Evolutionary conservation across 2,888 invertebrate genomes (phyloP).

Genomic region (Gnatocerus cornutus): DNA sequence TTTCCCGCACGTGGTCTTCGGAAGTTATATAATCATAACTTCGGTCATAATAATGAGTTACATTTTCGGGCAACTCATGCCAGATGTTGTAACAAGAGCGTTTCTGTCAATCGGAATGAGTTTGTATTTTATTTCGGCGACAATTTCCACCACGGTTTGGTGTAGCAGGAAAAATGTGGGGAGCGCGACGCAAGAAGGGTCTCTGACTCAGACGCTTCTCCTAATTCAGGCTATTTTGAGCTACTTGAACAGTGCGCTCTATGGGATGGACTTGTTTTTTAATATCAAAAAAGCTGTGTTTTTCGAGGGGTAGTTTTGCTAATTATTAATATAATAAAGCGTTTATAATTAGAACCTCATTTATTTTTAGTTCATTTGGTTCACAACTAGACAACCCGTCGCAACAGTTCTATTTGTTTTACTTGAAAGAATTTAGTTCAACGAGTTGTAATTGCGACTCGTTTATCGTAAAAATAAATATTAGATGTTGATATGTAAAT

Average conservation of each 20-base stretch:
- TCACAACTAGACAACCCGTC: no score
- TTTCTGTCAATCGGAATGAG: conserved; percentile 62
- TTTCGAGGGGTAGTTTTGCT: conserved; percentile 18
- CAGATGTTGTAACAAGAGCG: conserved; percentile 61
- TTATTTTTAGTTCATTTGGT: no score
- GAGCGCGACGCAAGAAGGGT: conserved; percentile 30
- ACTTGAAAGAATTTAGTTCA: no score
- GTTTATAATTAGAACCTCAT: no score
- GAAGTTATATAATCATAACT: conserved; percentile 63
- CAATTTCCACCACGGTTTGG: conserved; percentile 55
- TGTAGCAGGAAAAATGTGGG: conserved; percentile 25
- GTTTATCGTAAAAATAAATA: no score
- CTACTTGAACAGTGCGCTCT: conserved; percentile 57
- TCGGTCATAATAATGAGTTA: conserved; percentile 63
- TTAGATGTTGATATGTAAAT: no score
- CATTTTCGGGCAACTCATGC: conserved; percentile 62
- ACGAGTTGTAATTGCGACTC: no score
- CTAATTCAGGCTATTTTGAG: conserved; percentile 54
- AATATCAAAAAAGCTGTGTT: conserved; percentile 55
- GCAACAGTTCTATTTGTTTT: no score
- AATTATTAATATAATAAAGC: no score
- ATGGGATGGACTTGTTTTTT: conserved; percentile 58
- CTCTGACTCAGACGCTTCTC: conserved; percentile 52
- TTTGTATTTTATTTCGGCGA: conserved; percentile 61
- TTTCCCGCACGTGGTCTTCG: conserved; percentile 64